A percentile compares a stretch with the other conserved stretches of the same genome.
These are phyloP conservation scores for Bombus vancouverensis DNA, from an alignment of 1,140 invertebrate species.

Conservation along the genomic window DNA sequence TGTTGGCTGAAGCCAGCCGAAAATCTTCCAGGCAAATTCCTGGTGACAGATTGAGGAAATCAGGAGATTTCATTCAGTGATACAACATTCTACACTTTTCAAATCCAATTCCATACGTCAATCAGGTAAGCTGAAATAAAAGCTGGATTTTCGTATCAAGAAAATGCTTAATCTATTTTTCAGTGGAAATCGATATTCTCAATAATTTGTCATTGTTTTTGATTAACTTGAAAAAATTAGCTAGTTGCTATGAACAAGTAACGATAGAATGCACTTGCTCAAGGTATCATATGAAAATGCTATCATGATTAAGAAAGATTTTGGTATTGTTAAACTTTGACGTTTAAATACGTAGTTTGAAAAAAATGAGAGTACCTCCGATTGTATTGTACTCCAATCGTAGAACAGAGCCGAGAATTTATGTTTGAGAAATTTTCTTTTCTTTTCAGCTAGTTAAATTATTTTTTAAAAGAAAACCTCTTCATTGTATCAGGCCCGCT, in stretches of 20 bases:
- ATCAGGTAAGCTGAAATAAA: conserved; percentile 37
- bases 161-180: neutral
- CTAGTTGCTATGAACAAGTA: neutral
- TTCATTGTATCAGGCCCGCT: neutral
- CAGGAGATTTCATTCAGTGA: conserved; percentile 63
- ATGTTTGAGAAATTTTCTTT: neutral
- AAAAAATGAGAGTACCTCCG: neutral
- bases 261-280: neutral
- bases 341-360: neutral
- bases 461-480: neutral
- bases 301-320: neutral
- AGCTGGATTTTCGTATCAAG: neutral
- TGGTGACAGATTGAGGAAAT: conserved; percentile 58
- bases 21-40: conserved; percentile 58
- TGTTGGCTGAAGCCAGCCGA: conserved; percentile 18
- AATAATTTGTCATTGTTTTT: neutral
- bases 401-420: neutral
- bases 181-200: neutral
- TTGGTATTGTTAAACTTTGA: neutral
- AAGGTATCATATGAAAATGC: too few species aligned
- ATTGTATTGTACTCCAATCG: neutral
- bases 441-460: neutral
- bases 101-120: conserved; percentile 68
- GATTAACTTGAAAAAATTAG: neutral
- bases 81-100: conserved; percentile 76